Base-by-base conservation (phyloP, 2,113 vertebrate genomes). In the Pipa parva region DNA sequence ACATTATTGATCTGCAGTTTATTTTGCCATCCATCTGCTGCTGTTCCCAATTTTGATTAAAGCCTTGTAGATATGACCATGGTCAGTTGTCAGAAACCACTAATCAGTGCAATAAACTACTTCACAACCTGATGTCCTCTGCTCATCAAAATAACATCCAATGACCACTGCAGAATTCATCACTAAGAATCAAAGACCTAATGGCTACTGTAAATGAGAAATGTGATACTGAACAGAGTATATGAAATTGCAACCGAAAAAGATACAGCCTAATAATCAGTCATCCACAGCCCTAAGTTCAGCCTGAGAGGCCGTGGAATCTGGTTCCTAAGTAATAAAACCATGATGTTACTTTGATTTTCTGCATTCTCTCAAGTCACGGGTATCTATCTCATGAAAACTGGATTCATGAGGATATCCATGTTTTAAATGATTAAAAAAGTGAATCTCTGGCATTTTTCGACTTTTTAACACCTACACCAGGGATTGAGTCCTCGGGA, bases 1-100 rank as follows among this genome's bases (percentile, higher is more conserved):
- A 61, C 66, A 61, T 54, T 70, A 70, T 70, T 61, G 66, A 70
- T 70, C 66, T 61, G 58, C 66, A 52, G 45, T 70, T 70, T 70
- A 70, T 70, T 61, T 61, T 70, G 50, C 58, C 58, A 36, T 33
- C 57, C 48, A 61, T 60, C 58, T 61, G 66, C 66, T 49, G 22
- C 25, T 54, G 57, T 54, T 61, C 49, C 54, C 57, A 45, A 37
- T 61, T 70, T 70, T 70, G 66, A 70, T 70, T 70, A 70, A 70
- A 70, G 29, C 49, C 66, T 49, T 51, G 57, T 45, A 54, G 66
- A 70, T 60, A 61, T 60, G 57, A 61, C 61, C 66, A 60, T 61
- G 58, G 66, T 42, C 66, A 61, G 46, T 51, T 70, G 66, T 70
- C 66, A 70, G 66, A 70, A 58, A 33, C 21, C 59, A 67, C 59